Percentiles rank a stretch among this genome's conserved stretches.
phyloP scores from a whole-genome alignment of 2,888 invertebrate genomes.

The Xestia xanthographa region DNA sequence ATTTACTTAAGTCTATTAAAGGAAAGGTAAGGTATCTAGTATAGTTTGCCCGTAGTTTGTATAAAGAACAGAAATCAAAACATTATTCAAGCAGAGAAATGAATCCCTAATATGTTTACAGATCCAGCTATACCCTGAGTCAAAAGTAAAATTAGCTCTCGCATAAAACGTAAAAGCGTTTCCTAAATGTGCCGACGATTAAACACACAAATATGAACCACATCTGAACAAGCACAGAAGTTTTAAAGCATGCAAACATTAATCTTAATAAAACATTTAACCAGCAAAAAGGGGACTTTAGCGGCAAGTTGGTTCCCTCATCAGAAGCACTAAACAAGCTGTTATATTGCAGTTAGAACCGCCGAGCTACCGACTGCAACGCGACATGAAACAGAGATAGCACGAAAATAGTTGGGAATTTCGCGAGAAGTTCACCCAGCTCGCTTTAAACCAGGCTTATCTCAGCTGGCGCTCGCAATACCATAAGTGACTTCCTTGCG shows the following conservation, averaged over 20 bases:
- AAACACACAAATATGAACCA: constrained; percentile 14
- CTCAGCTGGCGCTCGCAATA: constrained; percentile 66
- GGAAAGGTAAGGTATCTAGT: background rate
- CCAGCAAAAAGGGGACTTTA: constrained; percentile 33
- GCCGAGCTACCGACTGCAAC: constrained; percentile 56
- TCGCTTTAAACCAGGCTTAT: constrained; percentile 72
- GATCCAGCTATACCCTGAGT: background rate
- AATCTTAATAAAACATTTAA: constrained; percentile 35
- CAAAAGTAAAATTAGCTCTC: constrained; percentile 21
- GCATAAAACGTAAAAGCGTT: constrained; percentile 28
- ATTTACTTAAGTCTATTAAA: background rate
- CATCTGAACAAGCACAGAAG: constrained; percentile 25
- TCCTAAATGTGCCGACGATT: constrained; percentile 16
- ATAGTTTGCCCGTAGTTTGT: background rate
- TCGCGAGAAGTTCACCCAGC: constrained; percentile 71
- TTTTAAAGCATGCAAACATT: constrained; percentile 28
- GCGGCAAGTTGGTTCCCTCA: constrained; percentile 33
- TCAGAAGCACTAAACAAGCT: constrained; percentile 51
- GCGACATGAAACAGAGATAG: constrained; percentile 66
- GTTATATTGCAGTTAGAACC: constrained; percentile 56
- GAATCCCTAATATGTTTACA: background rate
- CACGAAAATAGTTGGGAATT: constrained; percentile 70
- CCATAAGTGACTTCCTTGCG: constrained; percentile 62
- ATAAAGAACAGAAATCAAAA: background rate
- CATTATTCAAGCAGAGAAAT: background rate